Percentiles rank a stretch among this genome's conserved stretches.
Conservation (phyloP, 2,797 vertebrate genomes). For the Cheirogaleus major region DNA sequence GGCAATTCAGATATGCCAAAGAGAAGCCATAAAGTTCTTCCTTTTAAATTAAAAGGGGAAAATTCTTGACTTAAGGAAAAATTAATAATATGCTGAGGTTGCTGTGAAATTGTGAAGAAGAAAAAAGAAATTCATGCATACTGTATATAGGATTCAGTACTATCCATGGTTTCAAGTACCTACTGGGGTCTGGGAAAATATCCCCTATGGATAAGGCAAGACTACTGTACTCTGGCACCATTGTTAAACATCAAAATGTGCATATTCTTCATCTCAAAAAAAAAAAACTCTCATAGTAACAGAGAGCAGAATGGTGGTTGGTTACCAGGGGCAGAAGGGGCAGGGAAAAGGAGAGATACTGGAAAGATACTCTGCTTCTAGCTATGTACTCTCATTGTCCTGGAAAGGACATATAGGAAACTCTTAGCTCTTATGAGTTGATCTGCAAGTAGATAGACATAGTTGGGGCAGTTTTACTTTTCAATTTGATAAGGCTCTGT, state of each 20-base stretch:
- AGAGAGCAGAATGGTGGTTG: no score
- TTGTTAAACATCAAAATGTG: background rate
- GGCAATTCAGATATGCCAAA: background rate
- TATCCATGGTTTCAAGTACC: background rate
- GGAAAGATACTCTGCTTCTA: background rate
- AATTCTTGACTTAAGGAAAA: background rate
- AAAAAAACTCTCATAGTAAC: no score
- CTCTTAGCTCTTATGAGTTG: background rate
- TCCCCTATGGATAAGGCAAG: background rate
- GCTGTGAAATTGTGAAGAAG: background rate
- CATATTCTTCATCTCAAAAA: background rate
- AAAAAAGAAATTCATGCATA: background rate
- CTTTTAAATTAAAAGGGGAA: background rate
- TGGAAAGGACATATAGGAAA: background rate
- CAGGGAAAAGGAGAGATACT: no score
- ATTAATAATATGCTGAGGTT: background rate
- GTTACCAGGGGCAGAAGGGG: no score
- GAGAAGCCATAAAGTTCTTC: background rate
- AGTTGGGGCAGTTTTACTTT: background rate
- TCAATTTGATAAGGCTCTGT: background rate
- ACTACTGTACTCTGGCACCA: background rate
- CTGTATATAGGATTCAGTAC: background rate
- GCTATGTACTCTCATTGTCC: background rate
- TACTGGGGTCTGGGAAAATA: background rate
- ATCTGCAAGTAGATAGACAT: background rate